Evolutionary conservation across 2,113 vertebrate species (phyloP).

Genomic region (Pangasianodon hypophthalmus): DNA sequence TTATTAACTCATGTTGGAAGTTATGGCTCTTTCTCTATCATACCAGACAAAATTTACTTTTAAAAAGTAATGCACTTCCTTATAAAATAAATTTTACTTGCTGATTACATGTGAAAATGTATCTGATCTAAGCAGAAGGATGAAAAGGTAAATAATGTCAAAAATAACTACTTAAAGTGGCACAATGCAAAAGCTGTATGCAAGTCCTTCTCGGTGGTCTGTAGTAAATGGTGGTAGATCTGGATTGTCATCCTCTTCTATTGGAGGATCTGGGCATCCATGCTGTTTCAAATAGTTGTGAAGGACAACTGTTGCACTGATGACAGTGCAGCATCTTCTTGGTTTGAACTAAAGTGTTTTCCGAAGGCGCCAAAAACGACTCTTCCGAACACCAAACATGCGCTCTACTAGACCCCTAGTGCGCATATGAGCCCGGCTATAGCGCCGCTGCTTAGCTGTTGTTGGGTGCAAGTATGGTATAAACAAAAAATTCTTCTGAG

Average conservation of each 20-base stretch:
- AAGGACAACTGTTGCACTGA: constrained; percentile 39
- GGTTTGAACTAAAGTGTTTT: constrained; percentile 34
- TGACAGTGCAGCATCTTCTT: constrained; percentile 40
- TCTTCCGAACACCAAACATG: constrained; percentile 46
- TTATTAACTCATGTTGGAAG: neutral
- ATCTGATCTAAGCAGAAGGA: neutral
- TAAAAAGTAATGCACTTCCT: no score
- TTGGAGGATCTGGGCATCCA: constrained; percentile 28
- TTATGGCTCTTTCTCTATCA: neutral
- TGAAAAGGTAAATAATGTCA: neutral
- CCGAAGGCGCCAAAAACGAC: constrained; percentile 35
- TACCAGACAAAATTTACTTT: constrained; percentile 25
- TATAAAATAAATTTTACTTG: neutral
- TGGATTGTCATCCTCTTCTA: constrained; percentile 28
- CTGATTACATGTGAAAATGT: constrained; percentile 2
- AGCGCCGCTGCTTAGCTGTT: constrained; percentile 33
- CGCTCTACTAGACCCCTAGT: constrained; percentile 30
- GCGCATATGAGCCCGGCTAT: constrained; percentile 40
- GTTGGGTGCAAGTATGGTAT: constrained; percentile 31
- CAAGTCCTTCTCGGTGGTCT: constrained; percentile 22
- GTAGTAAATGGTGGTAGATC: constrained; percentile 26
- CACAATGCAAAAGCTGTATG: constrained; percentile 34
- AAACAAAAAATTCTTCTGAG: constrained; percentile 32
- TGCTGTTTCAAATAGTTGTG: constrained; percentile 40
- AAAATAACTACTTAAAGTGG: constrained; percentile 34